Evolutionary conservation across 2,888 invertebrate species (phyloP), one percentile per base, ranked within the genome.

Genomic region (Apomyelois bistriatella): DNA sequence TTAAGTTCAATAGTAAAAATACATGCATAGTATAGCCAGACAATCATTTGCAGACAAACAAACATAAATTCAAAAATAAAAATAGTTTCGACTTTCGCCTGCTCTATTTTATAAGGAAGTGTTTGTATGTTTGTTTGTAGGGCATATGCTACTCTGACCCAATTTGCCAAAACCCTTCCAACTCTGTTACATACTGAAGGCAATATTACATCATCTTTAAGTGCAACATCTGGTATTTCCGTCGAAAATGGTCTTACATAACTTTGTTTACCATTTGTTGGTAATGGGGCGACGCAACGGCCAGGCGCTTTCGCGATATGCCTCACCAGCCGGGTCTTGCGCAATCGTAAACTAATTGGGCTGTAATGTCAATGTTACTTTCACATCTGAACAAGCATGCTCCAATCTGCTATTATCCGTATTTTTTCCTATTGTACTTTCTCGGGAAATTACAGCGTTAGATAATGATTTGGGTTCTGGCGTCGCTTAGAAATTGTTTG

Each of bases 361-460:
- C 65, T 66, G 77, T 85, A 85, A 87, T 86, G 85, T 86, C 87
- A 86, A 85, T 85, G 84, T 80, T 85, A 73, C 86, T 87, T 88
- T 88, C 88, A 85, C 87, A 81, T 74, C 64, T 64, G 58, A 69
- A 68, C 65, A 63, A 66, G 60, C 66, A 59, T 74, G 77, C 79
- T 83, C 81, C 79, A 76, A 72, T 66, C 64, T 59, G 59, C 64
- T 68, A 73, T 78, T 74, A 72, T 78, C 69, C 74, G 79, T n/a
- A 77, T 76, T 79, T 67, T 73, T 70, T 74, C 76, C 64, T 70
- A 62, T 73, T 70, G 61, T 65, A 74, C 82, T 81, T 84, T 82
- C 79, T 71, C 68, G 43, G 54, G 50, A 37, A 49, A 51, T 52
- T 48, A 43, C 49, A 47, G 40, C 36, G 38, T 57, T 54, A 56